These are phyloP conservation scores for Druon quercuslanigerum DNA, from an alignment of 1,140 invertebrate species.

Conservation along the genomic window DNA sequence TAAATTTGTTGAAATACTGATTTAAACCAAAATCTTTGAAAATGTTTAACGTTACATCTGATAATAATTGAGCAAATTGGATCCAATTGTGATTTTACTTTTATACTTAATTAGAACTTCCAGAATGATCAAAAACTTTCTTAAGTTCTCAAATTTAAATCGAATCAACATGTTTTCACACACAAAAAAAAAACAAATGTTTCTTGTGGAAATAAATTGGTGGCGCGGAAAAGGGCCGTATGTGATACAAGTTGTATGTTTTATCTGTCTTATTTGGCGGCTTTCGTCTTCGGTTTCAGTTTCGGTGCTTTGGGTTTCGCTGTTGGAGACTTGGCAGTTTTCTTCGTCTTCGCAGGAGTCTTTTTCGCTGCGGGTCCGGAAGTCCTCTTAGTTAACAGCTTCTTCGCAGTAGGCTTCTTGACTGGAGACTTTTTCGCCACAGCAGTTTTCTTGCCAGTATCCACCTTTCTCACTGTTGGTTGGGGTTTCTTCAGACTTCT, in stretches of 20 bases:
- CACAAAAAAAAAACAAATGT: background rate
- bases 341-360: conserved; percentile 44
- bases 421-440: conserved; percentile 41
- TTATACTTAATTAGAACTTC: too few relatives aligned
- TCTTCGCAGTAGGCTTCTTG: conserved; percentile 44
- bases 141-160: too few relatives aligned
- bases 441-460: conserved; percentile 37
- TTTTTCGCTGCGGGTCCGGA: conserved; percentile 41
- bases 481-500: conserved; percentile 37
- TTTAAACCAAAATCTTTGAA: too few relatives aligned
- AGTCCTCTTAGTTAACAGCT: conserved; percentile 42
- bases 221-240: conserved; percentile 65
- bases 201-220: conserved; percentile 39
- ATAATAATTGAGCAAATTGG: too few relatives aligned
- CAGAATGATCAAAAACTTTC: too few relatives aligned
- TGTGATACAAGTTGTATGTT: conserved; percentile 3
- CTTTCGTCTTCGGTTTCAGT: conserved; percentile 48
- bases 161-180: too few relatives aligned
- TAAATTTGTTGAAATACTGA: too few relatives aligned
- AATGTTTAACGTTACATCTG: too few relatives aligned
- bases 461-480: conserved; percentile 44
- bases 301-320: conserved; percentile 48
- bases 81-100: too few relatives aligned
- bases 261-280: conserved; percentile 34
- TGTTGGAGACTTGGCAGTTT: conserved; percentile 46